Evolutionary conservation across 2,888 invertebrate genomes (phyloP), one percentile per base, ranked within the genome.

Genomic region (Acrobasis repandana): DNA sequence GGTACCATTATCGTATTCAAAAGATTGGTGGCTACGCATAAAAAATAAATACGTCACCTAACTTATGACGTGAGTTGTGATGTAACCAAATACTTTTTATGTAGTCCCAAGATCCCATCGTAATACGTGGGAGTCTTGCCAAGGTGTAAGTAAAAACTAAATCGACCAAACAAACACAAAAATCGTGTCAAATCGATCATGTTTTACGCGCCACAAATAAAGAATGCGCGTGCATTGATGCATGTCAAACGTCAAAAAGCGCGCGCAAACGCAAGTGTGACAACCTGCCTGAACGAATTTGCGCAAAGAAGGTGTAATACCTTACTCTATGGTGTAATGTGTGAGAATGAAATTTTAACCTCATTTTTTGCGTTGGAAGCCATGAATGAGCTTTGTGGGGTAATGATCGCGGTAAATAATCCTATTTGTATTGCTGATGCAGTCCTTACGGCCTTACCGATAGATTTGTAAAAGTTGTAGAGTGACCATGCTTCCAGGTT

Each of bases 151-250:
- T 69, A 65, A 63, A 68, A 65, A 72, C 74, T 65, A 76, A 73
- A 68, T 72, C 74, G 77, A 80, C 67, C 84, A 81, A 85, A 82
- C 84, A 87, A 86, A 85, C 72, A 86, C 80, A 90, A 88, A 85
- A 83, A 86, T 85, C 80, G 76, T 56, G 82, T 79, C 88, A 73
- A 84, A 90, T 90, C 90, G 85, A 90, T 90, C 90, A 90, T 79
- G 65, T 70, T 76, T 69, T 73, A 64, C 66, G 62, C 75, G 70
- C 73, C 52, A 59, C 63, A 67, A 81, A 82, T 83, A 85, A 74
- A 28, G 28, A 28, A 28, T 28, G 28, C 61, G 48, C 49, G 33
- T 20, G 63, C 63, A 78, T 77, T 78, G 73, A 72, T 49, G 60
- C 59, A 67, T 66, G 74, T 79, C 80, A 79, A 70, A 74, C 62